Conservation (phyloP, 1,140 invertebrate species). For the Apis dorsata region DNA sequence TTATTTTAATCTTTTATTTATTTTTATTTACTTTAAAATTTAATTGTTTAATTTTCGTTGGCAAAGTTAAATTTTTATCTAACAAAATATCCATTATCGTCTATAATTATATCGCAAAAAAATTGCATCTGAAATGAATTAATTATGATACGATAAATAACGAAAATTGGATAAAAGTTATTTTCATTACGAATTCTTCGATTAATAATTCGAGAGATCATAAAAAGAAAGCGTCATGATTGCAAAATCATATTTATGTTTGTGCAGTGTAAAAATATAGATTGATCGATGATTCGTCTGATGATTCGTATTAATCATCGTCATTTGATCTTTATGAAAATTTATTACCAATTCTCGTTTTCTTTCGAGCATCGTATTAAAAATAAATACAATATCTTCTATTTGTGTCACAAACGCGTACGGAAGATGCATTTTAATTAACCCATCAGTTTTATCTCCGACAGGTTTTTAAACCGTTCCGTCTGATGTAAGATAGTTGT, state of each 20-base stretch:
- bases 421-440: slow-evolving; percentile 8
- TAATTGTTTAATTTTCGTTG: too few species aligned
- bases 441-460: not conserved
- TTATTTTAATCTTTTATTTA: too few species aligned
- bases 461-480: not conserved
- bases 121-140: too few species aligned
- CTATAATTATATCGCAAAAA: too few species aligned
- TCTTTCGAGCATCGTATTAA: not conserved
- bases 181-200: too few species aligned
- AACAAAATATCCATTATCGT: too few species aligned
- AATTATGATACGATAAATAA: too few species aligned
- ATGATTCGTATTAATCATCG: not conserved
- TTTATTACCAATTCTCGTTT: not conserved
- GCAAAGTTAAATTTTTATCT: too few species aligned
- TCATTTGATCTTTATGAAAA: not conserved
- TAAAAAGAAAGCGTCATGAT: not conserved
- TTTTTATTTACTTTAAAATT: too few species aligned
- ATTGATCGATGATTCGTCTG: not conserved
- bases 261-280: not conserved
- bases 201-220: too few species aligned
- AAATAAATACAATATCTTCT: slow-evolving; percentile 2
- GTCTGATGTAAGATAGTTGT: not conserved
- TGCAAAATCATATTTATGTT: not conserved
- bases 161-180: too few species aligned
- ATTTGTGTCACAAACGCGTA: not conserved